Percentiles rank a stretch among this genome's conserved stretches.
Conservation (phyloP, 2,888 invertebrate genomes). For the Prenolepis imparis region DNA sequence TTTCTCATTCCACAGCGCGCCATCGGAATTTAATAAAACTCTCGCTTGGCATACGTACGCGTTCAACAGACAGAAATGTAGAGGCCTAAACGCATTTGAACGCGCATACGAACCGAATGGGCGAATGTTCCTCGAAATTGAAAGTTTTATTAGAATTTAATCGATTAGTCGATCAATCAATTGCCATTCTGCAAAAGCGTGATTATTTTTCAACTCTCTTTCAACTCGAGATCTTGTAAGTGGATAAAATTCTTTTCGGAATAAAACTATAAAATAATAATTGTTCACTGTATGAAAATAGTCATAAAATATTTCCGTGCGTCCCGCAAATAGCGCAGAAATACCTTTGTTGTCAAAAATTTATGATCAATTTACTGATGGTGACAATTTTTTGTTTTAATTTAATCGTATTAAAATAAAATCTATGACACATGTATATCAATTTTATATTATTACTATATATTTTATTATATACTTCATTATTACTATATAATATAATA, state of each 20-base stretch:
- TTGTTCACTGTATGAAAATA: not conserved
- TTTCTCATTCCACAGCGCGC: conserved; percentile 65
- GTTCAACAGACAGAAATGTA: conserved; percentile 62
- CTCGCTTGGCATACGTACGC: conserved; percentile 66
- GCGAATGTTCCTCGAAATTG: conserved; percentile 36
- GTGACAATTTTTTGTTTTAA: not conserved
- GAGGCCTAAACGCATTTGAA: conserved; percentile 62
- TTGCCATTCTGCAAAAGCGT: not conserved
- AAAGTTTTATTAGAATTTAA: conserved; percentile 63
- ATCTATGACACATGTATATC: not conserved
- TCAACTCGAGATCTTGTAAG: not conserved
- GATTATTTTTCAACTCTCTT: not conserved
- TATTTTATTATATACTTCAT: no score
- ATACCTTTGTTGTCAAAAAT: not conserved
- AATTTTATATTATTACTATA: not conserved
- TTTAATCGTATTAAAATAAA: conserved; percentile 7
- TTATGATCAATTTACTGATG: not conserved
- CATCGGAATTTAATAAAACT: conserved; percentile 80
- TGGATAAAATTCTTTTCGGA: not conserved
- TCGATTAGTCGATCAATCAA: conserved; percentile 48
- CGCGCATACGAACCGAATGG: conserved; percentile 43
- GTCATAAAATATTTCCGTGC: not conserved
- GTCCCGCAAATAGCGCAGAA: not conserved
- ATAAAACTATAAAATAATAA: not conserved
- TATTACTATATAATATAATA: no score